Evolutionary conservation across 2,888 invertebrate genomes (phyloP), one percentile per base, ranked within the genome.

Genomic region (Conus canariensis): DNA sequence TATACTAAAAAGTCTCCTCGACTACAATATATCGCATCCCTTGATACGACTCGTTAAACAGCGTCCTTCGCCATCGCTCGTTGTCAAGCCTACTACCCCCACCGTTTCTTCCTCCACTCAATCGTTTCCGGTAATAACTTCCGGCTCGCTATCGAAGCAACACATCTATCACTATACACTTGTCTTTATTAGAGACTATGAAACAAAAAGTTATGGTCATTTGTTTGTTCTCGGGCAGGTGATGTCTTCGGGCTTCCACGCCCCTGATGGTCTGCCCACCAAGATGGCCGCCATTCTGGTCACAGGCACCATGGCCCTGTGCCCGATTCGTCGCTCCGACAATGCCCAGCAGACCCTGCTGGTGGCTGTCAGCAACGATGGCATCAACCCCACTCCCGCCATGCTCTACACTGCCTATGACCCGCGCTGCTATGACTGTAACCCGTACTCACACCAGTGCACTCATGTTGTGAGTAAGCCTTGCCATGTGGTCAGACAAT

Each of bases 351-450:
- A 83, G 64, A 80, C 90, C 6, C 58, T 91, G 59, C 25, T 70
- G n/a, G 87, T 92, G 5, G 90, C 91, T n/a, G 88, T 92, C 30
- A 92, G 92, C 90, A 92, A 92, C 88, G 90, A 92, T 87, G 92
- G 92, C 45, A 77, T 60, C 59, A 64, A 58, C 22, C 77, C 87
- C 25, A 64, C 85, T 22, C n/a, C 88, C 14, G 14, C 74, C 16
- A 88, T 90, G 90, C 64, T 90, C n/a, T 91, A 90, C 88, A 90
- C 90, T 56, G 92, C 91, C 22, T 90, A 89, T 74, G 92, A 92
- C 83, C 91, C 91, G 25, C 80, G 80, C 60, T 92, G 92, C 85
- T 90, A 91, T 58, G 58, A 67, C 45, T 92, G 92, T 56, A 25
- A 90, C 67, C 87, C 83, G 12, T 16, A n/a, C 64, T 74, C 88